Conservation (phyloP, 1,140 invertebrate genomes). For the Arion vulgaris region DNA sequence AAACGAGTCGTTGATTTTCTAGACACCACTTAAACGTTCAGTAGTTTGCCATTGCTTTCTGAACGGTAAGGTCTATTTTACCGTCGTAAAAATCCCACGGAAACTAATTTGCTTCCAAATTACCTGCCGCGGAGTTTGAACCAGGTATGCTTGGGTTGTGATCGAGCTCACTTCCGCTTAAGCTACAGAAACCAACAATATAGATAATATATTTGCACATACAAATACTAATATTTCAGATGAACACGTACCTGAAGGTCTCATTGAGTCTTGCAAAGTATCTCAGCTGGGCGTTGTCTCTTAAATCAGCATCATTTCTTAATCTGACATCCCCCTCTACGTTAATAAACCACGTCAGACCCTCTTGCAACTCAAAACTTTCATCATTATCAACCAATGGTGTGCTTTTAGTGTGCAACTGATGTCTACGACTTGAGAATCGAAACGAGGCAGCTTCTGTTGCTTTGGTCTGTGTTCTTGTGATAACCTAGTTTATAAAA, state of each 20-base stretch:
- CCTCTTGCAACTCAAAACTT: constrained; percentile 61
- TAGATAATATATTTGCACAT: too few species aligned
- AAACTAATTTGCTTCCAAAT: too few species aligned
- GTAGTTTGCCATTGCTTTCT: too few species aligned
- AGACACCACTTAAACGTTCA: too few species aligned
- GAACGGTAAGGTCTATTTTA: too few species aligned
- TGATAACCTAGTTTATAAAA: not conserved
- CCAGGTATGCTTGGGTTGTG: too few species aligned
- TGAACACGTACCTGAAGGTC: constrained; percentile 57
- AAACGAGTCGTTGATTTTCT: too few species aligned
- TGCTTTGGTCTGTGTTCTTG: not conserved
- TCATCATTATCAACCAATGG: constrained; percentile 28
- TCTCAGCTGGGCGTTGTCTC: constrained; percentile 54
- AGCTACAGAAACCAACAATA: too few species aligned
- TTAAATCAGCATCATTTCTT: constrained; percentile 52
- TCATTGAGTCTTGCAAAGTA: constrained; percentile 61
- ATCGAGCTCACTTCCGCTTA: too few species aligned
- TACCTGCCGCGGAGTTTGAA: too few species aligned
- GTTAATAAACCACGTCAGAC: constrained; percentile 56
- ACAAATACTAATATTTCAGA: too few species aligned
- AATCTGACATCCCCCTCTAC: constrained; percentile 57
- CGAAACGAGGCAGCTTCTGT: not conserved
- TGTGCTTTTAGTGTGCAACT: constrained; percentile 26
- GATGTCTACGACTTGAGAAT: constrained; percentile 10
- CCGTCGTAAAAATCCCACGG: too few species aligned